A percentile compares a stretch with the other conserved stretches of the same genome.
Conservation (phyloP, 2,113 vertebrate genomes). For the Strix uralensis region DNA sequence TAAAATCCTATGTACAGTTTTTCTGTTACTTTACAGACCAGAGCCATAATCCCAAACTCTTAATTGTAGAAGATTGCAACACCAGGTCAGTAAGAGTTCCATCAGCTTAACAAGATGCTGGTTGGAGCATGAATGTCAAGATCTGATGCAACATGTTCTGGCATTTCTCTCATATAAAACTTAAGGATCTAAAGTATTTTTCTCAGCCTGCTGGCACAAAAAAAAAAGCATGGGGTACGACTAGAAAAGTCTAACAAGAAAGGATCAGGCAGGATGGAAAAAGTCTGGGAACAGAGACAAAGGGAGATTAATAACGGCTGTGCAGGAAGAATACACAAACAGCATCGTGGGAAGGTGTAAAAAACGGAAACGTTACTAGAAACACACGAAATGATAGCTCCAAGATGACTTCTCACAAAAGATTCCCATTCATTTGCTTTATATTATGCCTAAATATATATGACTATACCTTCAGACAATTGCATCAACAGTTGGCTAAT, state of each 20-base stretch:
- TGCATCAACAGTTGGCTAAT: background rate
- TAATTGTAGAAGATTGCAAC: background rate
- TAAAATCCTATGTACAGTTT: background rate
- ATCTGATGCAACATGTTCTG: background rate
- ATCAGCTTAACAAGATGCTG: background rate
- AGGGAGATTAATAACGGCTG: background rate
- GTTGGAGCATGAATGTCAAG: background rate
- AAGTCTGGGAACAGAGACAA: background rate
- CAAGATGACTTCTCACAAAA: background rate
- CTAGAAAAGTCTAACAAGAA: background rate
- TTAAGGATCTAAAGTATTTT: background rate
- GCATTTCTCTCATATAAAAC: background rate
- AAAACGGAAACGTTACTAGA: background rate
- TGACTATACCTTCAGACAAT: background rate
- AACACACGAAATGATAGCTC: background rate
- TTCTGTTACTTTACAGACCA: background rate
- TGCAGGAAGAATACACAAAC: background rate
- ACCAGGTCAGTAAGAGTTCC: background rate
- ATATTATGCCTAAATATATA: background rate
- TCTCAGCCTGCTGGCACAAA: background rate
- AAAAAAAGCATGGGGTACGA: rapidly evolving
- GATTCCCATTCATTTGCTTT: background rate
- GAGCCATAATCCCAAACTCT: background rate
- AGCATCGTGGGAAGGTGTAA: background rate
- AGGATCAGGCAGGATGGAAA: background rate